phyloP scores from a whole-genome alignment of 1,140 invertebrate species.

The Drosophila nasuta region DNA sequence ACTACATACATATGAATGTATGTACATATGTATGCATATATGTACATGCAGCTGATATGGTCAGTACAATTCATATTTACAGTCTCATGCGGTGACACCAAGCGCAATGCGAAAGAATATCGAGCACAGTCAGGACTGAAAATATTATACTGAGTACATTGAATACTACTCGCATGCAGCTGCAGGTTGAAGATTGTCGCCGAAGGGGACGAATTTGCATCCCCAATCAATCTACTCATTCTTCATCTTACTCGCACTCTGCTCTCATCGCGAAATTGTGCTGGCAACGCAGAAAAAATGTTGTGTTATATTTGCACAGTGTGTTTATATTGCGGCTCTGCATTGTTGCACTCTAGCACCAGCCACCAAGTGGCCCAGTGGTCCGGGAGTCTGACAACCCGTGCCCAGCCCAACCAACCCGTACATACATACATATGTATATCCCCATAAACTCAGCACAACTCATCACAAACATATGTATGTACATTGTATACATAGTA shows the following conservation, averaged over 20 bases:
- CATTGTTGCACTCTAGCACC: constrained; percentile 24
- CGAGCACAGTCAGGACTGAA: too few species aligned
- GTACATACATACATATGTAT: too few species aligned
- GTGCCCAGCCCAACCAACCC: too few species aligned
- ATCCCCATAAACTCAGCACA: too few species aligned
- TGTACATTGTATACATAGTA: too few species aligned
- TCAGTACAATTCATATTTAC: background rate
- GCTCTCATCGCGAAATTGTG: constrained; percentile 41
- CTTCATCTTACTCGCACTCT: background rate
- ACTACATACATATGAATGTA: background rate
- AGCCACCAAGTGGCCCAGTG: background rate
- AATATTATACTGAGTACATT: background rate
- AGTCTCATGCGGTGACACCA: background rate
- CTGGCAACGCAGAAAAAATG: constrained; percentile 40
- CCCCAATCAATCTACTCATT: too few species aligned
- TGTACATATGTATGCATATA: background rate
- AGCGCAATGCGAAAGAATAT: background rate
- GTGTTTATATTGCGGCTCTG: constrained; percentile 50
- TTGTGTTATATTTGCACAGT: constrained; percentile 51
- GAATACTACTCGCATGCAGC: background rate
- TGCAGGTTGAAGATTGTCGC: background rate
- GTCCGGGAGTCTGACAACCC: background rate
- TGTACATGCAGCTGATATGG: background rate
- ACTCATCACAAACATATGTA: too few species aligned
- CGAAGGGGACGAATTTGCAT: background rate